phyloP scores from a whole-genome alignment of 1,140 invertebrate species.

The Saccostrea cuccullata region DNA sequence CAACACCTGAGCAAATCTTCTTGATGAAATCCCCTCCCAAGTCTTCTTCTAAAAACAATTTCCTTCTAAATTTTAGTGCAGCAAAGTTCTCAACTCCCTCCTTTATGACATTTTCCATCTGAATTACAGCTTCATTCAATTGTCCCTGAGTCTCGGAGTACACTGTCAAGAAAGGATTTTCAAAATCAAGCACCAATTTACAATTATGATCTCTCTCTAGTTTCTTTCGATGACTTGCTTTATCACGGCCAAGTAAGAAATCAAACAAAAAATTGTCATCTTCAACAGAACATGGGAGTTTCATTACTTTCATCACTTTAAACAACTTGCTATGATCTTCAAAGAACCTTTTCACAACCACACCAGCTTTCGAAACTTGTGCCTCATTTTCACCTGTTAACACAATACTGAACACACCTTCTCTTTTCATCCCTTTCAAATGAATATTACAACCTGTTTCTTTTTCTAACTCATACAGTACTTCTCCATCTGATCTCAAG shows the following conservation, averaged over 20 bases:
- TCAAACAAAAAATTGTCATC: neutral
- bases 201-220: neutral
- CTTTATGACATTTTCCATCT: neutral
- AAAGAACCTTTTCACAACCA: neutral
- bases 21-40: neutral
- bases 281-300: neutral
- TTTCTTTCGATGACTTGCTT: constrained; percentile 12
- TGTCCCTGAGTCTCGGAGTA: neutral
- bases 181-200: neutral
- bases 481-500: neutral
- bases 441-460: neutral
- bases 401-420: neutral
- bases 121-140: neutral
- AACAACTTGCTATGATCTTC: neutral
- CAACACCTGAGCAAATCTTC: neutral
- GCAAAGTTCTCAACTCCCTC: neutral
- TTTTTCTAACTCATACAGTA: neutral
- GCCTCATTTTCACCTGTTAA: neutral
- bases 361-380: neutral
- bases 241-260: neutral
- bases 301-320: neutral
- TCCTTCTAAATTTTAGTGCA: neutral
- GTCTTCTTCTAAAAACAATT: neutral
- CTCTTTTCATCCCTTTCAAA: neutral
- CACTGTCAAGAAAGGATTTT: neutral